These are phyloP conservation scores for Sylvietta virens DNA, from an alignment of 2,113 vertebrate species.

Conservation along the genomic window DNA sequence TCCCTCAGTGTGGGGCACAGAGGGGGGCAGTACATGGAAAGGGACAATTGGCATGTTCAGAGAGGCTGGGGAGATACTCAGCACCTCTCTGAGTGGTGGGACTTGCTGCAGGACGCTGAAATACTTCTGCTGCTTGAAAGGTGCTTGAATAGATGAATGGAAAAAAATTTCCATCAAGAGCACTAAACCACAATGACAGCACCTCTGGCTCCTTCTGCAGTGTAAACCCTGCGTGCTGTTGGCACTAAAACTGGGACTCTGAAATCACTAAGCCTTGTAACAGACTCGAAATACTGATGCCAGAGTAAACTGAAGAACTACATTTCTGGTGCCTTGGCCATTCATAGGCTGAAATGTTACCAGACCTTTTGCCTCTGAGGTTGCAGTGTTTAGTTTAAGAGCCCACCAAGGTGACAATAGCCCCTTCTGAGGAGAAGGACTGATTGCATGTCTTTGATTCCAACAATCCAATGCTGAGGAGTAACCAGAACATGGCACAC, in stretches of 20 bases:
- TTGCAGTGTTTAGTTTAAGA: neutral
- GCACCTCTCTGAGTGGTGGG: neutral
- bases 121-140: neutral
- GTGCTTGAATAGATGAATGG: neutral
- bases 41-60: neutral
- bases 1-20: neutral
- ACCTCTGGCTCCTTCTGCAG: neutral
- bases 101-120: neutral
- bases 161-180: neutral
- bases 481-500: neutral
- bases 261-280: neutral
- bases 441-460: too few relatives aligned
- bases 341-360: neutral
- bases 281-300: neutral
- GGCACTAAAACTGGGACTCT: neutral
- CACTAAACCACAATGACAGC: neutral
- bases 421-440: neutral
- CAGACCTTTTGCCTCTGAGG: neutral
- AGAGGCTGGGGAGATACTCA: neutral
- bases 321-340: neutral
- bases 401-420: neutral
- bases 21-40: neutral
- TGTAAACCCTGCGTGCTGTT: neutral
- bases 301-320: neutral
- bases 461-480: neutral